Conservation (phyloP, 2,113 vertebrate genomes). For the Tragelaphus imberbis region DNA sequence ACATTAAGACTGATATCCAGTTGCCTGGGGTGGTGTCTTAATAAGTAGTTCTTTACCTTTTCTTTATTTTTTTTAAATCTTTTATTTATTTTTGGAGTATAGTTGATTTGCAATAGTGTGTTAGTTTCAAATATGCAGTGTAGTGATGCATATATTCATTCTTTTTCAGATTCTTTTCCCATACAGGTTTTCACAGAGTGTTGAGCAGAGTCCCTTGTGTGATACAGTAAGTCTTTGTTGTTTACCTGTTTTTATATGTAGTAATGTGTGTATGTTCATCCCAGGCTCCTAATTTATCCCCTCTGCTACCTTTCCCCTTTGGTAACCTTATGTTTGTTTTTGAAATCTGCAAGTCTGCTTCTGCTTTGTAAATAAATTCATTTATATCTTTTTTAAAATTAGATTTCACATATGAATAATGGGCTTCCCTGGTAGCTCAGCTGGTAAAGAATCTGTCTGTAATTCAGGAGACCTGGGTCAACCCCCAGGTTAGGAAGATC, state of each 20-base stretch:
- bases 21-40: not conserved
- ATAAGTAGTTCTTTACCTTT: not conserved
- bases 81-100: not conserved
- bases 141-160: not conserved
- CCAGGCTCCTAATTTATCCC: not conserved
- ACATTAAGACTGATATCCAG: not conserved
- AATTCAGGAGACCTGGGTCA: rapidly evolving
- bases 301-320: not conserved
- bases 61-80: not conserved
- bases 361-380: not conserved
- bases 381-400: not conserved
- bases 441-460: not conserved
- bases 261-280: not conserved
- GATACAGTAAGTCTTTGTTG: not conserved
- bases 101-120: not conserved
- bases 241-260: not conserved
- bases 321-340: not conserved
- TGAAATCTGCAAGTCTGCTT: not conserved
- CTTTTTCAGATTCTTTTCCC: not conserved
- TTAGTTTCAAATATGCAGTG: not conserved
- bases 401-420: not conserved
- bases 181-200: not conserved
- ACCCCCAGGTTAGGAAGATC: not conserved
- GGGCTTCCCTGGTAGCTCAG: not conserved
- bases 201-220: not conserved